Conservation (phyloP, 2,888 invertebrate species). For the Rotaria macrura region DNA sequence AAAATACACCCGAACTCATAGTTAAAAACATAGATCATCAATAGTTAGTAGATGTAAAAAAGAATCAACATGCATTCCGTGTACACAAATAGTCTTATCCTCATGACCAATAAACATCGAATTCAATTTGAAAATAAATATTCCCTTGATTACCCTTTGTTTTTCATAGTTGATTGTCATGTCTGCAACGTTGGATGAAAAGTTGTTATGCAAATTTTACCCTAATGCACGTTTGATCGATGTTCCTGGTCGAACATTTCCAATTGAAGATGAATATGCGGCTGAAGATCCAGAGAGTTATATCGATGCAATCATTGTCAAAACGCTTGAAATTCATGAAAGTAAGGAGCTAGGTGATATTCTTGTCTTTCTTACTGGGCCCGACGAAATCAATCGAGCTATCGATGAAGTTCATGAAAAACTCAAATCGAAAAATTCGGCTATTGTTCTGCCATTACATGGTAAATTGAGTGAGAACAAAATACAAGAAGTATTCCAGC, state of each 20-base stretch:
- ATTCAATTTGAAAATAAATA: too few species aligned
- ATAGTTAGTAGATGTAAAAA: too few species aligned
- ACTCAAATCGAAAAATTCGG: constrained; percentile 43
- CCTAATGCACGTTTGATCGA: constrained; percentile 37
- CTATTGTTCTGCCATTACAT: constrained; percentile 47
- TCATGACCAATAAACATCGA: too few species aligned
- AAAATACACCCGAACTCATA: too few species aligned
- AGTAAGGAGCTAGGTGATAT: constrained; percentile 42
- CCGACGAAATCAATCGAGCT: constrained; percentile 43
- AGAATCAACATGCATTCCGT: too few species aligned
- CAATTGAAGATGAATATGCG: background rate
- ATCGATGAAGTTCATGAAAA: constrained; percentile 36
- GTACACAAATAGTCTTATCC: too few species aligned
- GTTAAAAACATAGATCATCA: too few species aligned
- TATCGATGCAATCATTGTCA: constrained; percentile 39
- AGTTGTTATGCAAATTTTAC: constrained; percentile 34
- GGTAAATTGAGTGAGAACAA: constrained; percentile 43
- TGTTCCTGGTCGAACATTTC: constrained; percentile 35
- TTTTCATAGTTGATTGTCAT: constrained; percentile 42
- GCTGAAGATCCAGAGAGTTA: constrained; percentile 36
- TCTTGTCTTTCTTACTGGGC: constrained; percentile 48
- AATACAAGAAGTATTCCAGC: constrained; percentile 43
- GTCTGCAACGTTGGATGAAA: constrained; percentile 34
- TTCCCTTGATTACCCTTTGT: background rate
- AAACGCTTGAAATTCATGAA: constrained; percentile 41